A percentile compares a stretch with the other conserved stretches of the same genome.
These are phyloP conservation scores for Cepphus grylle DNA, from an alignment of 2,113 vertebrate species.

Conservation along the genomic window DNA sequence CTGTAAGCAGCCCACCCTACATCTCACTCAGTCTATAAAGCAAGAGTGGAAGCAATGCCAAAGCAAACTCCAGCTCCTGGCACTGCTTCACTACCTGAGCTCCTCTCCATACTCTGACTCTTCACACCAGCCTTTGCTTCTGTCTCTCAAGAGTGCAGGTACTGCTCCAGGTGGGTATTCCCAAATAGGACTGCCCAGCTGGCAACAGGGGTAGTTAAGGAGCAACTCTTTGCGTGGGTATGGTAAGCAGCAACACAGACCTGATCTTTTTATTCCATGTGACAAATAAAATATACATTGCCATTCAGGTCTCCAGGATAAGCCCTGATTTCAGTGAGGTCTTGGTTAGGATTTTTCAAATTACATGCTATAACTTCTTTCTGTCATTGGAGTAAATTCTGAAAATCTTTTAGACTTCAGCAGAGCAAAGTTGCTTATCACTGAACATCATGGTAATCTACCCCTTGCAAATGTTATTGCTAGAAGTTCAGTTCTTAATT, in stretches of 20 bases:
- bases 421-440: background rate
- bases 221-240: background rate
- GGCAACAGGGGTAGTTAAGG: background rate
- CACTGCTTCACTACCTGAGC: accelerated
- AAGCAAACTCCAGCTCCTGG: background rate
- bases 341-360: background rate
- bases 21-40: background rate
- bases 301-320: background rate
- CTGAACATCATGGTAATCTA: background rate
- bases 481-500: background rate
- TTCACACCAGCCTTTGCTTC: background rate
- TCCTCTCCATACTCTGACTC: background rate
- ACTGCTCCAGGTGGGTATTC: background rate
- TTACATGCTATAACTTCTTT: background rate
- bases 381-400: background rate
- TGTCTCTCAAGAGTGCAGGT: background rate
- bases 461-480: background rate
- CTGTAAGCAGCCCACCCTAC: background rate
- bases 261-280: background rate
- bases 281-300: background rate
- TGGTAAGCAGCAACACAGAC: background rate
- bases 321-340: background rate
- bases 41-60: background rate
- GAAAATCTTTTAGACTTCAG: background rate
- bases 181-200: background rate